Evolutionary conservation across 2,113 vertebrate species (phyloP).

Genomic region (Gymnarchus niloticus): DNA sequence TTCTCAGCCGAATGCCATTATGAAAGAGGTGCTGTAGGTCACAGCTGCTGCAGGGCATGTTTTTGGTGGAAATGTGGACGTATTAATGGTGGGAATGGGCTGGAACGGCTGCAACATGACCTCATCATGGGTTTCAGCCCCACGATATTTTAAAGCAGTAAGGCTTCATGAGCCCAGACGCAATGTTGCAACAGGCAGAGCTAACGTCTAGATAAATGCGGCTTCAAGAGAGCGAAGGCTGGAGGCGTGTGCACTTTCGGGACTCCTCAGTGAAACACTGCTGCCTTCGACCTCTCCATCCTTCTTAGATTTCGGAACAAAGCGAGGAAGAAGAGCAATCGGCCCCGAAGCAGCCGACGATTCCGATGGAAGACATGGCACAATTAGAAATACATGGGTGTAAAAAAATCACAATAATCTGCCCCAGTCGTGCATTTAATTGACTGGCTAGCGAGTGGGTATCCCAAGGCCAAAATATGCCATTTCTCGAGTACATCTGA

Average conservation of each 20-base stretch:
- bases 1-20: not conserved
- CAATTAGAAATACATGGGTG: not conserved
- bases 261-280: too few relatives aligned
- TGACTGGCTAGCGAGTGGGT: not conserved
- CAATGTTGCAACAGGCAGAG: not conserved
- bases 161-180: not conserved
- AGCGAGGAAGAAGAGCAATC: not conserved
- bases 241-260: not conserved
- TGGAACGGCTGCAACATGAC: not conserved
- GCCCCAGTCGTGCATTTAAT: not conserved
- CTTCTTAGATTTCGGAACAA: not conserved
- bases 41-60: not conserved
- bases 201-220: not conserved
- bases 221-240: not conserved
- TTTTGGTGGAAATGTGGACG: not conserved
- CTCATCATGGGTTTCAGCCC: not conserved
- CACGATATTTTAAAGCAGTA: not conserved
- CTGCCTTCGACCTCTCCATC: not conserved
- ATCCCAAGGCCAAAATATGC: not conserved
- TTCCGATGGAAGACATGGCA: not conserved
- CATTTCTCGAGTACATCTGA: not conserved
- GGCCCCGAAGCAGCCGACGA: not conserved
- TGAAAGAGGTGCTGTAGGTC: not conserved
- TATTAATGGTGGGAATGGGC: not conserved
- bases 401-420: not conserved